A percentile compares a stretch with the other conserved stretches of the same genome.
phyloP scores from a whole-genome alignment of 2,888 invertebrate genomes.

The Lithophane leautieri region DNA sequence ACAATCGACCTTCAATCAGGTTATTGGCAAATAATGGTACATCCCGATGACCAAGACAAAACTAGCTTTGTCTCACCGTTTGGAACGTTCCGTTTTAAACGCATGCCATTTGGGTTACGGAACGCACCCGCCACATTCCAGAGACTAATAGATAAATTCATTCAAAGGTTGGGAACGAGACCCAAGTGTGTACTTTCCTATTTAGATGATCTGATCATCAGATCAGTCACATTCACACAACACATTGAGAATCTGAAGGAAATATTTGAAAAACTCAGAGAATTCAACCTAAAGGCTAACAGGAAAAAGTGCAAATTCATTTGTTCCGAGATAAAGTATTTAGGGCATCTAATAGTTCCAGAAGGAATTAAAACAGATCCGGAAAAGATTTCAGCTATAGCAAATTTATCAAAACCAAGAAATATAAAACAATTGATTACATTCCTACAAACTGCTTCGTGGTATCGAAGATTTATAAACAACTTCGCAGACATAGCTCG shows the following conservation, averaged over 20 bases:
- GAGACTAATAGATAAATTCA: not conserved
- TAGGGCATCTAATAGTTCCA: too few species aligned
- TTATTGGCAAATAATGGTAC: not conserved
- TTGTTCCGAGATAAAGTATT: too few species aligned
- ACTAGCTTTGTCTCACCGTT: conserved; percentile 3
- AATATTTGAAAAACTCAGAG: conserved; percentile 14
- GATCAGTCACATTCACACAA: not conserved
- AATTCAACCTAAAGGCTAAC: not conserved
- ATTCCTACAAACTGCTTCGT: too few species aligned
- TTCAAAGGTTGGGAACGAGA: conserved; percentile 9
- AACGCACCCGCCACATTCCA: not conserved
- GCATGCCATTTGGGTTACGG: not conserved
- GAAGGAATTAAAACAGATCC: too few species aligned
- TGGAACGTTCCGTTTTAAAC: not conserved
- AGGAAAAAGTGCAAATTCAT: not conserved
- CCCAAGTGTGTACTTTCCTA: not conserved
- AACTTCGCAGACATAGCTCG: too few species aligned
- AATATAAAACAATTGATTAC: too few species aligned
- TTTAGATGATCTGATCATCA: not conserved
- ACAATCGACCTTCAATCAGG: conserved; percentile 10
- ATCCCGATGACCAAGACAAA: not conserved
- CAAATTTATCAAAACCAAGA: too few species aligned
- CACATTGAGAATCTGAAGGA: not conserved
- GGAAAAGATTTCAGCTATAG: too few species aligned
- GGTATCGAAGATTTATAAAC: too few species aligned